Percentiles rank a stretch among this genome's conserved stretches.
Conservation (phyloP, 2,797 vertebrate species). For the Anisognathus igniventris region DNA sequence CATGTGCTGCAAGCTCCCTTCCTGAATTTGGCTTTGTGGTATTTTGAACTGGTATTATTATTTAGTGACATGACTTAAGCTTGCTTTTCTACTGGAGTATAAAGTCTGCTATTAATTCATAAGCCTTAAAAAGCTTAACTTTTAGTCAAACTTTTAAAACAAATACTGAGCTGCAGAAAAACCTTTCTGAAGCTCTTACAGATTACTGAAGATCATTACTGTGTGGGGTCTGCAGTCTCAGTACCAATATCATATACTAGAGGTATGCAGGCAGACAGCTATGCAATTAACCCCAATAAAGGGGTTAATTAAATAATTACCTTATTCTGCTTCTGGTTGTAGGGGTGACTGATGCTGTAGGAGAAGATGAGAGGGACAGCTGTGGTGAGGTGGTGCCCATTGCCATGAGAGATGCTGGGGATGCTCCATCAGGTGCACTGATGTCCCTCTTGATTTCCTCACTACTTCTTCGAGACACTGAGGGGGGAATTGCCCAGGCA, state of each 20-base stretch:
- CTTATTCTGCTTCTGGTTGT: conserved; percentile 90
- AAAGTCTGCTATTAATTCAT: neutral
- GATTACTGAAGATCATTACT: neutral
- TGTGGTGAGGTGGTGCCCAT: conserved; percentile 87
- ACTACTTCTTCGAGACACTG: conserved; percentile 89
- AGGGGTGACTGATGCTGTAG: conserved; percentile 90
- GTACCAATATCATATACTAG: rapidly evolving
- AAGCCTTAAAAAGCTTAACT: neutral
- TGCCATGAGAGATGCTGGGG: conserved; percentile 85
- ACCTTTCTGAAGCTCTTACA: neutral
- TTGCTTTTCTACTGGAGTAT: neutral
- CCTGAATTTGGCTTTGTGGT: neutral
- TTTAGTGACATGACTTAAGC: neutral
- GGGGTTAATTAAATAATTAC: conserved; percentile 57
- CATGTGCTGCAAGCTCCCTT: neutral
- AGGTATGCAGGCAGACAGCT: neutral
- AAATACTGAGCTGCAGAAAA: neutral
- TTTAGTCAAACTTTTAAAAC: neutral
- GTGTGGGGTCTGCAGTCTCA: neutral
- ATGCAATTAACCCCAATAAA: neutral
- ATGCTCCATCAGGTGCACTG: conserved; percentile 81
- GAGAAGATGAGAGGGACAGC: conserved; percentile 86
- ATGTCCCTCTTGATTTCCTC: conserved; percentile 93
- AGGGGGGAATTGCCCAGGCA: neutral
- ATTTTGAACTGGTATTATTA: neutral